Conservation (phyloP, 2,113 vertebrate species). For the Camelus bactrianus region DNA sequence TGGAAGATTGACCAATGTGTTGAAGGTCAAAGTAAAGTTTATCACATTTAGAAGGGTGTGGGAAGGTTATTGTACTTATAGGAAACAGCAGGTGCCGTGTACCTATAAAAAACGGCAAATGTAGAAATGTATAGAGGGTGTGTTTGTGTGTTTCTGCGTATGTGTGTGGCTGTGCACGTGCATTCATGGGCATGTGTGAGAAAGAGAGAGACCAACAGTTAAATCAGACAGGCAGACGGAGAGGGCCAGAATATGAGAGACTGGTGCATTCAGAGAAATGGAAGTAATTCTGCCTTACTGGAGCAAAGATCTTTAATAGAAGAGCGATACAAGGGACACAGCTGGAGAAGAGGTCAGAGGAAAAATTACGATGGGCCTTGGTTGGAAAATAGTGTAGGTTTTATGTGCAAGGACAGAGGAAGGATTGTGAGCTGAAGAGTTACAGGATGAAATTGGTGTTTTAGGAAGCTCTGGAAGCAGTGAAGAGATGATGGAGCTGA, state of each 20-base stretch:
- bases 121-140: background rate
- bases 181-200: background rate
- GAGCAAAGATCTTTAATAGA: background rate
- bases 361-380: background rate
- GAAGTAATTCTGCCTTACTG: background rate
- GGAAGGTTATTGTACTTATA: background rate
- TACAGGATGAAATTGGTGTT: background rate
- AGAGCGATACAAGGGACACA: background rate
- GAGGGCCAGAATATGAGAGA: background rate
- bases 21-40: background rate
- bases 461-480: background rate
- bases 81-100: background rate
- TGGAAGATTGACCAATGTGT: background rate
- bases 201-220: background rate
- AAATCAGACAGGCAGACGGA: background rate
- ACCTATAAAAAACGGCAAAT: background rate
- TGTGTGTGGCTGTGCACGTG: background rate
- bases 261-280: background rate
- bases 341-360: background rate
- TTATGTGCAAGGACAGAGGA: background rate
- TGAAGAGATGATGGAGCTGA: background rate
- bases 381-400: background rate
- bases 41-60: background rate
- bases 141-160: background rate
- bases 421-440: background rate